Conservation (phyloP, 1,140 invertebrate species). For the Brachionus plicatilis region DNA sequence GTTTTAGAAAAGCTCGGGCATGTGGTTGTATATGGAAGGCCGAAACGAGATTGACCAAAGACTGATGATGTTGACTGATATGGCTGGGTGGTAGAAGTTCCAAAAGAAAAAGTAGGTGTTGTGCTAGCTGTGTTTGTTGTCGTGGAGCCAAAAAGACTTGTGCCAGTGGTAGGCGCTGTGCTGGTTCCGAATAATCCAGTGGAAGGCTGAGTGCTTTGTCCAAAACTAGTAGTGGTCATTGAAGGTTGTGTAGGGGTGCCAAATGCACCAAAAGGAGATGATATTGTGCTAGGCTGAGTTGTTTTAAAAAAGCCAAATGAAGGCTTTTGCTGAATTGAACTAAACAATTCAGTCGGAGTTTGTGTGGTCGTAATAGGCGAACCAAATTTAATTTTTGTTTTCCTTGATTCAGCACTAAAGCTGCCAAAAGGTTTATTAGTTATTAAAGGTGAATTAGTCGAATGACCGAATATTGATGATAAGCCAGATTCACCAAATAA, state of each 20-base stretch:
- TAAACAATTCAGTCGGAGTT: not conserved
- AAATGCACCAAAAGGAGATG: constrained; percentile 43
- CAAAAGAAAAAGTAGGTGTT: not conserved
- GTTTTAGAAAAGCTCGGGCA: not conserved
- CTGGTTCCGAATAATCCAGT: not conserved
- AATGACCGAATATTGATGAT: too few relatives aligned
- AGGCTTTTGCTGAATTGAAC: constrained; percentile 41
- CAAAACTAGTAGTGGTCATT: not conserved
- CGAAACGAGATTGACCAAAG: not conserved
- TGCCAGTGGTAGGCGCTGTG: not conserved
- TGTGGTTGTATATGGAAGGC: not conserved
- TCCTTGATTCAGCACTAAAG: too few relatives aligned
- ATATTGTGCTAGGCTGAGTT: constrained; percentile 10
- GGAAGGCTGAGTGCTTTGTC: not conserved
- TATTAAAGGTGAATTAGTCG: too few relatives aligned
- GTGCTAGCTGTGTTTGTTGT: not conserved
- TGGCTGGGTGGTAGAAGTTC: constrained; percentile 42
- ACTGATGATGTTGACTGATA: constrained; percentile 34
- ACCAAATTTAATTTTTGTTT: not conserved
- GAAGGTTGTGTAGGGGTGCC: constrained; percentile 30
- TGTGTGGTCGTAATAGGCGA: constrained; percentile 40
- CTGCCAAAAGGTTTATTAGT: too few relatives aligned
- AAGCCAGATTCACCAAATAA: too few relatives aligned
- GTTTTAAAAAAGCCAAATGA: constrained; percentile 47
- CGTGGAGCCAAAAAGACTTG: not conserved